Conservation (phyloP, 1,140 invertebrate genomes). For the Diachasmimorpha longicaudata region DNA sequence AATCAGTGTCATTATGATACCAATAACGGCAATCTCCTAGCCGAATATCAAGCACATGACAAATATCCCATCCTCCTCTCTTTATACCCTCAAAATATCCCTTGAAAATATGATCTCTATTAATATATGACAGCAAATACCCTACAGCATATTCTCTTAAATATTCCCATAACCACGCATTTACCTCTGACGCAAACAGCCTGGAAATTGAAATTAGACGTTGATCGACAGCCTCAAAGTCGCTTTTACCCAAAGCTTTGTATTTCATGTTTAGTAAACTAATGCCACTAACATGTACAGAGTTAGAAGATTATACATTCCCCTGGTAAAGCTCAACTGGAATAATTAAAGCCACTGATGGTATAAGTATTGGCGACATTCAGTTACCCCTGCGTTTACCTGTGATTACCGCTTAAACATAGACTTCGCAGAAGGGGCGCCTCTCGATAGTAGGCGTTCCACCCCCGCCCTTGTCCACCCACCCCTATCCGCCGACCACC, state of each 20-base stretch:
- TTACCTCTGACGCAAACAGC: not conserved
- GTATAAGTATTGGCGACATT: constrained; percentile 33
- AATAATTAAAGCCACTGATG: constrained; percentile 19
- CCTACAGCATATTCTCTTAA: not conserved
- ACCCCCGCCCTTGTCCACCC: too few species aligned
- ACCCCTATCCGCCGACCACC: too few species aligned
- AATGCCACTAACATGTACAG: not conserved
- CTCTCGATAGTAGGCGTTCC: constrained; percentile 28
- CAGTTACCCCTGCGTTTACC: constrained; percentile 37
- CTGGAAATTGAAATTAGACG: not conserved
- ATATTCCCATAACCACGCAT: not conserved
- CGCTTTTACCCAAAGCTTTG: not conserved
- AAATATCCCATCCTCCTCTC: not conserved
- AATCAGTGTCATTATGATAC: not conserved
- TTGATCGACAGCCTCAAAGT: constrained; percentile 1
- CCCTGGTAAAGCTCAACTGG: not conserved
- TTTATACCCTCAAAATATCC: not conserved
- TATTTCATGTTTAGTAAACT: constrained; percentile 2
- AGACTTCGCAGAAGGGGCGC: constrained; percentile 24
- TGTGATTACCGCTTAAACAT: constrained; percentile 37
- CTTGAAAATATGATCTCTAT: not conserved
- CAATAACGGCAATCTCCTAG: not conserved
- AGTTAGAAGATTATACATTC: not conserved
- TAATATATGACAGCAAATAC: not conserved
- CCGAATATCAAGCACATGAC: not conserved